Evolutionary conservation across 2,113 vertebrate genomes (phyloP), one percentile per base, ranked within the genome.

Genomic region (Corythoichthys haematopterus): DNA sequence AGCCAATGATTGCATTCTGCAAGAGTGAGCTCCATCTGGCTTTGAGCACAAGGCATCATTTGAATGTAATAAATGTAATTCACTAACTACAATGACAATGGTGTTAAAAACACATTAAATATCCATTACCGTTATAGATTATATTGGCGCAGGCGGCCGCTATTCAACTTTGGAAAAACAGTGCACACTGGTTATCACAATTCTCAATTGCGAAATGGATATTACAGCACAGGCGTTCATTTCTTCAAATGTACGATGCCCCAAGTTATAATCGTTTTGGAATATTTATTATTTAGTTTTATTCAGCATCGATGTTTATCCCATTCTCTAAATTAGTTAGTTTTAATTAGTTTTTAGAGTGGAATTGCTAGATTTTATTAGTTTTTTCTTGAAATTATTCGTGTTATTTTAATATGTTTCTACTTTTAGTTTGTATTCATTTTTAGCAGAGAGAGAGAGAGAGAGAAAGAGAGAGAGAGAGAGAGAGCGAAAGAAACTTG

Each of bases 31-130:
- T n/a, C 38, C 60, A 62, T 46, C 43, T 46, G 60, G 43, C 60
- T 62, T 2, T 2, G 43, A 33, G 16, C 40, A 45, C 60, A 47
- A 62, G 58, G 43, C 45, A n/a, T 36, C n/a, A 3, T 52, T 59
- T 36, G 43, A 15, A 58, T 37, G 57, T 38, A 37, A 40, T 40
- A 58, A 47, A 62, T 46, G 51, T 48, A 77, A 33, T 48, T 51
- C 46, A 57, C 16, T 37, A 47, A 57, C 53, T 59, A 14, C 40
- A 37, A 48, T 16, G 47, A 20, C 64, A 0, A 36, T 2, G 14
- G 36, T 37, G n/a, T 47, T 52, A 47, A 66, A 66, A 48, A 59
- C 12, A n/a, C 64, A 72, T 65, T 65, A 60, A 69, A 62, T 14
- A 35, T 36, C 20, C 11, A 13, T 45, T 4, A 12, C 14, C 33